phyloP scores from a whole-genome alignment of 2,888 invertebrate genomes.

The Amblyteles armatorius region DNA sequence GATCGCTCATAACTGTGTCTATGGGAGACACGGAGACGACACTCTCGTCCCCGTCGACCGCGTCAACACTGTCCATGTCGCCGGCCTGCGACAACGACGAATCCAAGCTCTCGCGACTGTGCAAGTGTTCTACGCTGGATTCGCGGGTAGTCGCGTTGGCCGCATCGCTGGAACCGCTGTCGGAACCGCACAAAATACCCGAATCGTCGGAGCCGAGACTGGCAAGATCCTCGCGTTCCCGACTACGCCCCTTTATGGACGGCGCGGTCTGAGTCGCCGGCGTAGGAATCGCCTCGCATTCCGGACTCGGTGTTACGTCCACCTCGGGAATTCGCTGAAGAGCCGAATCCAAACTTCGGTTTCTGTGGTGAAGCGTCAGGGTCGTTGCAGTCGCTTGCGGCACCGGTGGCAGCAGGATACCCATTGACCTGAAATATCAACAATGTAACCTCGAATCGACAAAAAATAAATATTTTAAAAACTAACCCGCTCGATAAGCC shows the following conservation, averaged over 20 bases:
- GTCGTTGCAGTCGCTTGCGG: constrained; percentile 86
- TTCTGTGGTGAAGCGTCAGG: constrained; percentile 88
- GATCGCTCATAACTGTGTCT: constrained; percentile 72
- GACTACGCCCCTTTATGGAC: constrained; percentile 82
- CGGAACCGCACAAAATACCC: constrained; percentile 89
- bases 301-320: constrained; percentile 89
- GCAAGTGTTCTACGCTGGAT: constrained; percentile 86
- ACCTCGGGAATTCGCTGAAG: constrained; percentile 95
- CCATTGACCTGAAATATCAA: constrained; percentile 86
- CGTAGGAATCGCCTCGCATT: constrained; percentile 85
- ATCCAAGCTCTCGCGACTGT: constrained; percentile 91
- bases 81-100: constrained; percentile 87
- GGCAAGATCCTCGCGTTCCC: constrained; percentile 87
- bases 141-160: constrained; percentile 84
- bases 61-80: constrained; percentile 82
- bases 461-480: background rate
- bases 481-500: background rate
- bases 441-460: background rate
- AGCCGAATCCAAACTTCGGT: constrained; percentile 95
- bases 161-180: constrained; percentile 85
- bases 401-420: constrained; percentile 88
- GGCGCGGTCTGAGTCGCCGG: constrained; percentile 68
- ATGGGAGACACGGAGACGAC: constrained; percentile 78
- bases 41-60: constrained; percentile 82
- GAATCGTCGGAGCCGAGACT: constrained; percentile 93